These are phyloP conservation scores for Aix galericulata DNA, from an alignment of 2,113 vertebrate species.

Conservation along the genomic window DNA sequence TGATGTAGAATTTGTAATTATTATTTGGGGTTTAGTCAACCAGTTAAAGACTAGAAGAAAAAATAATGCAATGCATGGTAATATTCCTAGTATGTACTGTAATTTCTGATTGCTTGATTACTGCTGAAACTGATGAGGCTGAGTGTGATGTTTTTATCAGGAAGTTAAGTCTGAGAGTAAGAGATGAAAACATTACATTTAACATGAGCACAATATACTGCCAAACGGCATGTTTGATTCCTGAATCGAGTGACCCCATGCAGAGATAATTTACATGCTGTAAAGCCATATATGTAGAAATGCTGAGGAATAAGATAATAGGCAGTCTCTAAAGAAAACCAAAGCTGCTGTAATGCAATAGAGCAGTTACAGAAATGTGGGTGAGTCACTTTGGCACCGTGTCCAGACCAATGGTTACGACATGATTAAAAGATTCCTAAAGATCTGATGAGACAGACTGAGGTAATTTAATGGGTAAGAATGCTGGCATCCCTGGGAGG, in stretches of 20 bases:
- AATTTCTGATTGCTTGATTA: conserved; percentile 50
- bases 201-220: background rate
- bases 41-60: background rate
- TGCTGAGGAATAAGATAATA: background rate
- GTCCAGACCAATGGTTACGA: background rate
- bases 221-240: background rate
- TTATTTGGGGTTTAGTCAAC: conserved; percentile 24
- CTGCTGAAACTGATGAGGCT: conserved; percentile 39
- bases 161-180: conserved; percentile 24
- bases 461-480: background rate
- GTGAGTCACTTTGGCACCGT: background rate
- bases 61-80: background rate
- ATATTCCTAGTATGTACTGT: conserved; percentile 21
- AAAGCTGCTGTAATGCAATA: background rate
- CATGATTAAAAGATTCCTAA: background rate
- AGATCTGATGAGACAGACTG: background rate
- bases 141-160: conserved; percentile 1
- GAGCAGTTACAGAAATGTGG: background rate
- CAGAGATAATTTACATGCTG: background rate
- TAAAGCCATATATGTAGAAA: background rate
- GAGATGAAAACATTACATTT: conserved; percentile 28
- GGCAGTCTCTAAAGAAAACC: background rate
- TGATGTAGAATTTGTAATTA: background rate
- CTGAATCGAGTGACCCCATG: background rate
- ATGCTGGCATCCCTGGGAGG: background rate